Conservation (phyloP, 2,888 invertebrate genomes). For the Baccha elongata region DNA sequence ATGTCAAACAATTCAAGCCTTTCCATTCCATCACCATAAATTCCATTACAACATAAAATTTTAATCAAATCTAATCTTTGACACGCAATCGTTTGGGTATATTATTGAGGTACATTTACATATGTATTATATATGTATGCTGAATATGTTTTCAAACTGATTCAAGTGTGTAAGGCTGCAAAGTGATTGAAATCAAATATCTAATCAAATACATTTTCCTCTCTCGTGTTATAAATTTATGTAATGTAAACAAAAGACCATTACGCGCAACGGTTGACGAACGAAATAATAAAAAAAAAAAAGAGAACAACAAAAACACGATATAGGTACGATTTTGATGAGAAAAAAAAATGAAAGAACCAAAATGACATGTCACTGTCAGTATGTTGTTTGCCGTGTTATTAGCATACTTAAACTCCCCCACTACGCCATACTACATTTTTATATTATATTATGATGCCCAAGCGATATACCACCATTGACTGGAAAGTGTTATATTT, state of each 20-base stretch:
- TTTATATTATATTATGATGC: no score
- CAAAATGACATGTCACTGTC: slow-evolving; percentile 24
- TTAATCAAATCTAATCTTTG: slow-evolving; percentile 32
- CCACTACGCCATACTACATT: background rate
- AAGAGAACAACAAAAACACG: background rate
- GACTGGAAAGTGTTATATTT: slow-evolving; percentile 55
- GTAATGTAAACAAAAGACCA: slow-evolving; percentile 61
- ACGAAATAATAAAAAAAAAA: background rate
- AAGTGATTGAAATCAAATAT: slow-evolving; percentile 44
- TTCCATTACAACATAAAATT: slow-evolving; percentile 26
- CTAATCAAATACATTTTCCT: slow-evolving; percentile 37
- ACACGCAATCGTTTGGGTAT: slow-evolving; percentile 10
- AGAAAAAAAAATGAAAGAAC: background rate
- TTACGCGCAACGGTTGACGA: slow-evolving; percentile 36
- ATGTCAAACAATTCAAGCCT: background rate
- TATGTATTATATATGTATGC: background rate
- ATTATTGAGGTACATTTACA: background rate
- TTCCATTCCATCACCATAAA: slow-evolving; percentile 4
- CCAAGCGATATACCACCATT: background rate
- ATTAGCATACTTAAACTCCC: slow-evolving; percentile 20
- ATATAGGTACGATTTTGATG: background rate
- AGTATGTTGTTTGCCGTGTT: slow-evolving; percentile 32
- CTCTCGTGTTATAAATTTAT: slow-evolving; percentile 38
- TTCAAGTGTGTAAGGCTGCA: background rate
- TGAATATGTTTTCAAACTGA: slow-evolving; percentile 41